Conservation (phyloP, 2,797 vertebrate species). For the Microcaecilia unicolor region DNA sequence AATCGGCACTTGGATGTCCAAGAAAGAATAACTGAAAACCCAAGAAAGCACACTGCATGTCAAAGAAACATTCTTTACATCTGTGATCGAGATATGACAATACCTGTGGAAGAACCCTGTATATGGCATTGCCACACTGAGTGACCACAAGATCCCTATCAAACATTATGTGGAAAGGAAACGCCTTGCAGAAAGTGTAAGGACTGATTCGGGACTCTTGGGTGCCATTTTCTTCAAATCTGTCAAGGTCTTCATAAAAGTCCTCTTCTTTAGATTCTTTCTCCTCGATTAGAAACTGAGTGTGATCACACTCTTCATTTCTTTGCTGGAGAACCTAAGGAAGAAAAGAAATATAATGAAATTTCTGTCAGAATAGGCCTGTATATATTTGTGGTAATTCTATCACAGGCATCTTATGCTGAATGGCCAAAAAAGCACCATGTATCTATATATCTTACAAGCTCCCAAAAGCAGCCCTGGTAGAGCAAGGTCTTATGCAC, state of each 20-base stretch:
- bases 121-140: slow-evolving; percentile 95
- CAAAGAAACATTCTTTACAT: not conserved
- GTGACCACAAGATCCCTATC: slow-evolving; percentile 90
- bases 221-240: slow-evolving; percentile 94
- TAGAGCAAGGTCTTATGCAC: too few species aligned
- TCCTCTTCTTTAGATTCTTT: slow-evolving; percentile 95
- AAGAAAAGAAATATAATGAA: not conserved
- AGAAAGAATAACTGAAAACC: too few species aligned
- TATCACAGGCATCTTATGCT: too few species aligned
- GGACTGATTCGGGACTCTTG: slow-evolving; percentile 97
- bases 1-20: too few species aligned
- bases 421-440: too few species aligned
- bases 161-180: slow-evolving; percentile 98
- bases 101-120: slow-evolving; percentile 93
- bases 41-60: not conserved
- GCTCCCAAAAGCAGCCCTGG: too few species aligned
- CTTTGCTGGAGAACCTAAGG: slow-evolving; percentile 88
- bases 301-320: slow-evolving; percentile 93
- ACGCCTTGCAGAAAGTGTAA: slow-evolving; percentile 96
- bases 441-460: too few species aligned
- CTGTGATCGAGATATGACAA: not conserved
- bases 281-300: slow-evolving; percentile 96
- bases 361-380: too few species aligned
- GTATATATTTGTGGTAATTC: too few species aligned
- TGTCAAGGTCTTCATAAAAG: slow-evolving; percentile 91